Evolutionary conservation across 1,140 invertebrate genomes (phyloP), one percentile per base, ranked within the genome.

Genomic region (Chironomus tepperi): DNA sequence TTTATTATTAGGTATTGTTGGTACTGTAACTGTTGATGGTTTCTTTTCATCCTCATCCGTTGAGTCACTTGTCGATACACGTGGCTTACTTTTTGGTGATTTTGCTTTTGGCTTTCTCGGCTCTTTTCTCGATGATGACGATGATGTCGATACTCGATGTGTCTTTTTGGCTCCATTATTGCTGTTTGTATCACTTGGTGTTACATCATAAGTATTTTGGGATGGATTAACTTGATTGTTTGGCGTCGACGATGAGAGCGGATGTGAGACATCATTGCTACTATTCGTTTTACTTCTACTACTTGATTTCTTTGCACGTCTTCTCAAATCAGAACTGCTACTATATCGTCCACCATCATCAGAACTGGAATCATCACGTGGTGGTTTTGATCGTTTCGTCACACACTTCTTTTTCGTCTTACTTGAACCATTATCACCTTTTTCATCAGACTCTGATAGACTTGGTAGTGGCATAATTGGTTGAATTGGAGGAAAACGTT

Each of bases 201-300:
- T 75, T 43, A 43, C 43, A 74, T 74, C 72, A 74, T 74, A 74
- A 78, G 79, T 73, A 79, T 81, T 74, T 80, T 82, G 74, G 78
- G 80, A 79, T 77, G 79, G 79, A 76, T 79, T 81, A 0, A 79
- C 77, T 34, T 34, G 24, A 34, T 34, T 34, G 24, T 34, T 34
- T 34, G 24, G 24, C 24, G 24, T 34, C 5, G 24, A 34, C 24
- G 24, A 34, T 34, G 24, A 34, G 24, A 34, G 24, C 5, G 24
- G 5, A 34, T 34, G 24, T 34, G 24, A 2, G 2, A 34, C 5
- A 34, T 34, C 24, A 5, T 34, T 34, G 24, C 5, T 34, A 5
- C 5, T 34, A 34, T 5, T 34, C 1, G 24, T 34, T 34, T 34
- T 34, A 34, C 24, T 34, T 1, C 24, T 34, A 34, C 5, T 34